Evolutionary conservation across 2,113 vertebrate genomes (phyloP), one percentile per base, ranked within the genome.

Genomic region (Climacteris rufus): DNA sequence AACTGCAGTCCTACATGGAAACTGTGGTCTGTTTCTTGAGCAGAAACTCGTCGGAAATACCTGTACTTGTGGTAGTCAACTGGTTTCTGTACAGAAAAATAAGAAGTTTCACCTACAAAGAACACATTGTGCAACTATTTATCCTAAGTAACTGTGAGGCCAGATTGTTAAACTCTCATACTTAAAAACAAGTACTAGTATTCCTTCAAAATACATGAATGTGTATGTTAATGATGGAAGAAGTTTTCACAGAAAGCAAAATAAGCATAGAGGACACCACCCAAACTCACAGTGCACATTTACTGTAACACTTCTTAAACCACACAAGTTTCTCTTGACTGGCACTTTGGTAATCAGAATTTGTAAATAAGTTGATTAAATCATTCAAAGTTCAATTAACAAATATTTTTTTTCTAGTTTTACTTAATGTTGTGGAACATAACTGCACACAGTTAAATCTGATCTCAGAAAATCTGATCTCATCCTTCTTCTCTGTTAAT

Each of bases 1-100:
- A 99, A 93, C 95, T 99, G 98, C 4, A 99, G 98, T 76, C 99
- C 99, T 87, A 99, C 98, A 42, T 99, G 99, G 94, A 99, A 99
- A 94, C 96, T 99, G 91, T 98, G 99, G n/a, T 99, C 99, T 3
- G 98, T 98, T 90, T 99, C 99, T 28, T 98, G 98, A 6, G 98
- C 97, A 68, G 98, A 98, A 96, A 98, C 98, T 95, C 98, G 98
- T 87, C 99, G 99, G 97, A 98, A 99, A 97, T 99, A 99, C 86
- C 99, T 98, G 97, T 98, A 99, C 76, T 98, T 99, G 94, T 98
- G 98, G 97, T 99, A 98, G 91, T 99, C 99, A 72, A 98, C 91
- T 68, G 97, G 97, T 98, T 99, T 99, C 99, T 99, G 97, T 57
- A 83, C 59, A 80, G 93, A 93, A 49, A 96, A 90, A 94, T 35